Evolutionary conservation across 2,113 vertebrate species (phyloP).

Genomic region (Procavia capensis): DNA sequence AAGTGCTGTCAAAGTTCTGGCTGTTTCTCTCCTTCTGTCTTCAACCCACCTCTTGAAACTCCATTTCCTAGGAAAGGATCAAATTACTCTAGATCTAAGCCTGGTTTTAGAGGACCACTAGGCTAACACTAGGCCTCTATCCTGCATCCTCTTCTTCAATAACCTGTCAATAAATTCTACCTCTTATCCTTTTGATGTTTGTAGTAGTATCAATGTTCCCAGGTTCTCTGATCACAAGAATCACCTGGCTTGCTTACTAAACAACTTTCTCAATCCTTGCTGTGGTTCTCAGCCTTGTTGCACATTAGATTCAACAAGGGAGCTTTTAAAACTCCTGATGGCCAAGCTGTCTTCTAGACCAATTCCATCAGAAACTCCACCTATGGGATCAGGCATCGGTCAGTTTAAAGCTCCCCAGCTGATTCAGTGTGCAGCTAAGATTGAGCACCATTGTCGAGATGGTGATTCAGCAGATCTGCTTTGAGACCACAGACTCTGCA

Average conservation of each 20-base stretch:
- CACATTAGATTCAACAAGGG: constrained; percentile 51
- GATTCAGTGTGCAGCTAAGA: neutral
- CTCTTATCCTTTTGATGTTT: neutral
- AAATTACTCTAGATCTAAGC: neutral
- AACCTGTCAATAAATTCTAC: neutral
- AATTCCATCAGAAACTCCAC: neutral
- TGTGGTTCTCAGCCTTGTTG: neutral
- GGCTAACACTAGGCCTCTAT: neutral
- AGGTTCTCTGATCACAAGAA: neutral
- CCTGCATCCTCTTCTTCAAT: neutral
- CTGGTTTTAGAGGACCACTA: neutral
- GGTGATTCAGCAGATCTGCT: constrained; percentile 1
- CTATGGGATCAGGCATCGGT: constrained; percentile 24
- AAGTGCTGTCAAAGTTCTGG: neutral
- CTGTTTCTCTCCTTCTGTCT: neutral
- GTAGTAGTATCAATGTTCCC: neutral
- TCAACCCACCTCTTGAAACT: neutral
- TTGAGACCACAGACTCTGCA: neutral
- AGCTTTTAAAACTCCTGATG: no score
- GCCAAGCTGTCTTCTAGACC: no score
- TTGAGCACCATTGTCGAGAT: neutral
- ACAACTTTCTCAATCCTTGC: neutral
- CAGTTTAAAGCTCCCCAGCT: constrained; percentile 24
- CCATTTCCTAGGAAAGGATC: neutral
- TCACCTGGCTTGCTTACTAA: constrained; percentile 11